Evolutionary conservation across 2,797 vertebrate genomes (phyloP).

Genomic region (Hemibagrus guttatus): DNA sequence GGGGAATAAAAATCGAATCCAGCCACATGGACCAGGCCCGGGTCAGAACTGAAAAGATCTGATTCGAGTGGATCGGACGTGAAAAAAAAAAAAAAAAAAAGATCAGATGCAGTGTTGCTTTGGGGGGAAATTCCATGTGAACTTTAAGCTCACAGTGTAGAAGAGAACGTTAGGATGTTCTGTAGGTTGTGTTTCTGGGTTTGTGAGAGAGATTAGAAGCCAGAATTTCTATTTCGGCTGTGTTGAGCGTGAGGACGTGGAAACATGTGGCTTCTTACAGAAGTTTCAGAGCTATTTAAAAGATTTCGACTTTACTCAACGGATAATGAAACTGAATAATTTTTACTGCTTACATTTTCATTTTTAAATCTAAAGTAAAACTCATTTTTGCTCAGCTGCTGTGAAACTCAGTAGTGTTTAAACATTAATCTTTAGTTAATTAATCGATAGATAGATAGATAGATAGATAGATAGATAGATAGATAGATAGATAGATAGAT

Average conservation of each 20-base stretch:
- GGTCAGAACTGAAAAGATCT: neutral
- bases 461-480: constrained; percentile 4
- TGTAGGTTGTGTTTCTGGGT: neutral
- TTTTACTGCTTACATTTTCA: neutral
- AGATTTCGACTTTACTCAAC: neutral
- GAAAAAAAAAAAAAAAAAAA: neutral
- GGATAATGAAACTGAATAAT: neutral
- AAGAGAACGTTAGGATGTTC: neutral
- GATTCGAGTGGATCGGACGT: neutral
- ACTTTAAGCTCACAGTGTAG: neutral
- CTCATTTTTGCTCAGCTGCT: neutral
- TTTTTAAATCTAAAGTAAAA: neutral
- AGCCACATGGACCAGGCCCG: neutral
- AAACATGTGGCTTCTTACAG: no score
- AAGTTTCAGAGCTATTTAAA: no score
- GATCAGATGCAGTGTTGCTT: neutral
- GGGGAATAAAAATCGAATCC: neutral
- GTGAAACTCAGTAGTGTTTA: neutral
- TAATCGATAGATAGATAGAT: neutral
- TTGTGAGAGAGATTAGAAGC: neutral
- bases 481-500: neutral
- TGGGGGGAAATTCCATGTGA: neutral
- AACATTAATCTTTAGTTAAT: neutral
- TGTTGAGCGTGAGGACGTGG: no score
- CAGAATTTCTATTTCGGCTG: neutral